A percentile compares a stretch with the other conserved stretches of the same genome.
Conservation (phyloP, 2,888 invertebrate species). For the Dusona sp. region DNA sequence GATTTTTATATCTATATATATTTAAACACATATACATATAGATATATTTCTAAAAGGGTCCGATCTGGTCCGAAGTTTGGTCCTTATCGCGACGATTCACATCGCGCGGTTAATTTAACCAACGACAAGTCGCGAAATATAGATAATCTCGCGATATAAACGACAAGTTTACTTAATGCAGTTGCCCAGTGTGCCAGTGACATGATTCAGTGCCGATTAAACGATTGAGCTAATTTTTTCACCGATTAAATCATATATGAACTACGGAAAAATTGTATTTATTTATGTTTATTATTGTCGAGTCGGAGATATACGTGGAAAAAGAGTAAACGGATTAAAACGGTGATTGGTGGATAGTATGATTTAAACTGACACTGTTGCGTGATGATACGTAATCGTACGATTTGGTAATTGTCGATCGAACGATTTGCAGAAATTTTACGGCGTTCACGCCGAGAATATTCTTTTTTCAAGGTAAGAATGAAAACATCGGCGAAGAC, state of each 20-base stretch:
- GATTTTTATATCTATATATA: constrained; percentile 8
- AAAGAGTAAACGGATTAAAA: neutral
- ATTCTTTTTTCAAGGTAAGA: constrained; percentile 59
- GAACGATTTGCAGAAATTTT: constrained; percentile 15
- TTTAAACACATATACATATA: neutral
- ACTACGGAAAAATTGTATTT: neutral
- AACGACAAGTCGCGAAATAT: neutral
- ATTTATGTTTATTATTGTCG: too few relatives aligned
- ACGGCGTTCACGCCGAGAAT: constrained; percentile 37
- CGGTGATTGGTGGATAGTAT: constrained; percentile 37
- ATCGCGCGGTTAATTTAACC: constrained; percentile 18
- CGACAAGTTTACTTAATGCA: neutral
- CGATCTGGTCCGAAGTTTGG: neutral
- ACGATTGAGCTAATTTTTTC: neutral
- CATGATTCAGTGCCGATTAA: constrained; percentile 37
- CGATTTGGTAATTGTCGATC: constrained; percentile 12
- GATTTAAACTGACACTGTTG: constrained; percentile 5
- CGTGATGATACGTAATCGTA: constrained; percentile 56
- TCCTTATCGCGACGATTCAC: constrained; percentile 9
- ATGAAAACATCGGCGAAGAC: neutral
- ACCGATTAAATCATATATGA: neutral
- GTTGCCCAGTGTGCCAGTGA: constrained; percentile 36
- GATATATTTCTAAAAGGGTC: neutral
- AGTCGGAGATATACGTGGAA: neutral
- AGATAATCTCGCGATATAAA: neutral